phyloP scores from a whole-genome alignment of 2,888 invertebrate species.

The Heteromyza rotundicornis region DNA sequence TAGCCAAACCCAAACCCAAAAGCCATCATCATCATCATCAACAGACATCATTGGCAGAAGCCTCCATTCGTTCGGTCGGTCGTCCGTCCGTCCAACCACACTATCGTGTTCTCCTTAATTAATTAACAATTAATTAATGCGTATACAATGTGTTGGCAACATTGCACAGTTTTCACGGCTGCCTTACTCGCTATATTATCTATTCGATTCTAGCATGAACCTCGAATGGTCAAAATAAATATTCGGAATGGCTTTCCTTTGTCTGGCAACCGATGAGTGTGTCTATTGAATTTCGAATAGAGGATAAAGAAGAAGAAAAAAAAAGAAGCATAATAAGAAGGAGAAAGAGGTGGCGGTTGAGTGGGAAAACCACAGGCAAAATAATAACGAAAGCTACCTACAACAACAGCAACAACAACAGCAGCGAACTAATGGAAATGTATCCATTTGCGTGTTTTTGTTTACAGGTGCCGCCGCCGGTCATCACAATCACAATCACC shows the following conservation, averaged over 20 bases:
- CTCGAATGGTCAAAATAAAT: not conserved
- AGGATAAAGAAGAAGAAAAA: too few relatives aligned
- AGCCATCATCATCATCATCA: not conserved
- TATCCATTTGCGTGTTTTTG: conserved; percentile 2
- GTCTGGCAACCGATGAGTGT: not conserved
- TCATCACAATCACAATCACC: not conserved
- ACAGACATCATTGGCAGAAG: not conserved
- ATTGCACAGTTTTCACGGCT: not conserved
- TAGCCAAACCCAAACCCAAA: not conserved
- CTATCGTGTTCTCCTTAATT: conserved; percentile 41
- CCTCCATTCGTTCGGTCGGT: not conserved
- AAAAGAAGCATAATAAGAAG: not conserved
- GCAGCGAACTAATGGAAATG: not conserved
- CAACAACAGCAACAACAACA: not conserved
- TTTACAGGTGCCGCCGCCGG: conserved; percentile 2
- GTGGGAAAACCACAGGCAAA: not conserved
- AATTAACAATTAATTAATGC: conserved; percentile 53
- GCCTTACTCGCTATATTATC: too few relatives aligned
- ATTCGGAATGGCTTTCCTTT: not conserved
- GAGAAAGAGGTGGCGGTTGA: not conserved
- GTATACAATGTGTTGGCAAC: conserved; percentile 36
- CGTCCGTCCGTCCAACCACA: not conserved
- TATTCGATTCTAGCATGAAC: not conserved
- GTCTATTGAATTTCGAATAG: not conserved
- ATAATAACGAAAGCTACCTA: too few relatives aligned